Evolutionary conservation across 2,113 vertebrate genomes (phyloP).

Genomic region (Lagenorhynchus albirostris): DNA sequence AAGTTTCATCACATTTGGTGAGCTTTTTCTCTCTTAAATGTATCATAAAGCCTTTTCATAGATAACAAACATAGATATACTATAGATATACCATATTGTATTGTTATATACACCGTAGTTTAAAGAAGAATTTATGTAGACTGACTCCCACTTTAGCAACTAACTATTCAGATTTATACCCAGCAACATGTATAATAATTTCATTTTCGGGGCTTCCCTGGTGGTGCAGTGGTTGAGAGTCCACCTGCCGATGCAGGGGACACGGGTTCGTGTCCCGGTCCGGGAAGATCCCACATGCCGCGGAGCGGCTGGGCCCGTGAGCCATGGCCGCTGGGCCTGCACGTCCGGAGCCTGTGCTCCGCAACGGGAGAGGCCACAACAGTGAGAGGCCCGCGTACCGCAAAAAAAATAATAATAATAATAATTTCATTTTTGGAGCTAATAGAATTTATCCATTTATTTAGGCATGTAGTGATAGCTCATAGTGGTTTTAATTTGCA

Average conservation of each 20-base stretch:
- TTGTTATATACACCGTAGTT: not conserved
- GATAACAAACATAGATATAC: not conserved
- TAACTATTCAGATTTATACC: not conserved
- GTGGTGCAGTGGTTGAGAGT: too few relatives aligned
- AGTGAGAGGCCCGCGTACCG: too few relatives aligned
- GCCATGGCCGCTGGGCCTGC: too few relatives aligned
- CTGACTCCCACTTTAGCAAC: not conserved
- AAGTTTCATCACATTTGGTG: not conserved
- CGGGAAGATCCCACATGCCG: too few relatives aligned
- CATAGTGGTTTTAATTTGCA: not conserved
- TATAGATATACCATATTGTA: not conserved
- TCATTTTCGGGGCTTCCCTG: not conserved
- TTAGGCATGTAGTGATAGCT: not conserved
- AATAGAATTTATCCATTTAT: not conserved
- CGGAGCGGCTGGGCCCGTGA: too few relatives aligned
- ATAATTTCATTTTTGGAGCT: not conserved
- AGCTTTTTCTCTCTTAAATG: not conserved
- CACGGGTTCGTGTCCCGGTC: too few relatives aligned
- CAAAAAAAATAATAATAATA: not conserved
- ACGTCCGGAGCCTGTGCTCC: too few relatives aligned
- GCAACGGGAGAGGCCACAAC: too few relatives aligned
- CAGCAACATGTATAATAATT: not conserved
- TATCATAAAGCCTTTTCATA: not conserved
- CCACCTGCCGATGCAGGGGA: too few relatives aligned
- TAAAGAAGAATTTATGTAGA: not conserved